Evolutionary conservation across 2,113 vertebrate species (phyloP), one percentile per base, ranked within the genome.

Genomic region (Clarias batrachus): DNA sequence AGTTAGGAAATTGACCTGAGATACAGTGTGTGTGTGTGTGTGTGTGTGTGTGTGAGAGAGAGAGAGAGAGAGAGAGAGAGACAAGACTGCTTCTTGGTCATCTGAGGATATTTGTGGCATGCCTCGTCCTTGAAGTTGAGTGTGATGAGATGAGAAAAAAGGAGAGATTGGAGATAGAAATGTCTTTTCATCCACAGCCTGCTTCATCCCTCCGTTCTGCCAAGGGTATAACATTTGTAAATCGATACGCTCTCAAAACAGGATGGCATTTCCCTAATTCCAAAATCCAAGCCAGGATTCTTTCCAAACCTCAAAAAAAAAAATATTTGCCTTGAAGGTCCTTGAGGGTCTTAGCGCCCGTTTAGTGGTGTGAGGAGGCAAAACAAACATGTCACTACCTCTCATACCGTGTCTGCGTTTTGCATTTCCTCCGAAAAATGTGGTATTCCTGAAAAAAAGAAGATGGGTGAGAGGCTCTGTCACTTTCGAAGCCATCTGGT

Each of bases 291-390:
- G 10, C 57, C 78, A 41, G 23, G 57, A 37, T 79, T 21, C 27
- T 79, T 17, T 79, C n/a, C 77, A 60, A 56, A 54, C n/a, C 59
- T 54, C 27, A 56, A 41, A 56, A 5, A 33, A 33, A 33, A 2
- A 21, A 87, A 82, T 77, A 65, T 87, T 87, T 82, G 81, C 81
- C 78, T n/a, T 70, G 63, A 14, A 68, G 7, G 41, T 27, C 81
- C 62, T 3, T 16, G 16, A 82, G 12, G n/a, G 65, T 13, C 27
- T 80, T 37, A 21, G 10, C 2, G 10, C 27, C 78, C 78, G 23
- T 80, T 80, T 80, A 19, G 17, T 37, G 12, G 57, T 71, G 66
- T 70, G 66, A 52, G 48, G 82, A 60, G 19, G 23, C 74, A 52
- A 74, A 79, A 79, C 66, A 79, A 79, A 84, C 62, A 70, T 21